phyloP scores from a whole-genome alignment of 2,888 invertebrate species.

The Penaeus monodon region DNA sequence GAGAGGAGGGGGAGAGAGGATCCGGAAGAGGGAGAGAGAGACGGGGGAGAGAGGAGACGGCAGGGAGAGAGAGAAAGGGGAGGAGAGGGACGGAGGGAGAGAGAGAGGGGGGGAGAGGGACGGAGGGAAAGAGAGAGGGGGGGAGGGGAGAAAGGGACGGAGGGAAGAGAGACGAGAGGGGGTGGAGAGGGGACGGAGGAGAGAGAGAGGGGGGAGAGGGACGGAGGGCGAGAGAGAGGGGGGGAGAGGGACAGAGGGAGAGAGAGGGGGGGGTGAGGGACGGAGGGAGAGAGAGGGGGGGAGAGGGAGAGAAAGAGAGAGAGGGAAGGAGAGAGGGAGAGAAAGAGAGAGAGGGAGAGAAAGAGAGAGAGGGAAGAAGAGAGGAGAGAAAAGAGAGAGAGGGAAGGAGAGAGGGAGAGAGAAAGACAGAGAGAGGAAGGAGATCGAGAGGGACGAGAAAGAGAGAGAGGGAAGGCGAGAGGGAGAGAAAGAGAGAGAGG shows the following conservation, averaged over 20 bases:
- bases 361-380: neutral
- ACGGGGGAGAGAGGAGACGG: too few species aligned
- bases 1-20: neutral
- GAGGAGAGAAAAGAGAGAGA: neutral
- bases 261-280: neutral
- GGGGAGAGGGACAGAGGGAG: neutral
- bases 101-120: neutral
- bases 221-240: neutral
- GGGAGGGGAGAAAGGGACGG: too few species aligned
- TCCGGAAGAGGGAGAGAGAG: neutral
- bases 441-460: neutral
- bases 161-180: neutral
- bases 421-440: neutral
- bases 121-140: too few species aligned
- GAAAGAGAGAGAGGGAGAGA: neutral
- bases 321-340: neutral
- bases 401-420: neutral
- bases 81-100: neutral
- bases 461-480: neutral
- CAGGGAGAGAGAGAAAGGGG: neutral
- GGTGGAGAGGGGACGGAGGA: neutral
- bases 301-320: neutral
- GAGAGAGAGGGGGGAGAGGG: neutral
- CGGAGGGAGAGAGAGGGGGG: neutral
- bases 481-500: neutral